phyloP scores from a whole-genome alignment of 2,888 invertebrate species.

The Pyrrhia umbra region DNA sequence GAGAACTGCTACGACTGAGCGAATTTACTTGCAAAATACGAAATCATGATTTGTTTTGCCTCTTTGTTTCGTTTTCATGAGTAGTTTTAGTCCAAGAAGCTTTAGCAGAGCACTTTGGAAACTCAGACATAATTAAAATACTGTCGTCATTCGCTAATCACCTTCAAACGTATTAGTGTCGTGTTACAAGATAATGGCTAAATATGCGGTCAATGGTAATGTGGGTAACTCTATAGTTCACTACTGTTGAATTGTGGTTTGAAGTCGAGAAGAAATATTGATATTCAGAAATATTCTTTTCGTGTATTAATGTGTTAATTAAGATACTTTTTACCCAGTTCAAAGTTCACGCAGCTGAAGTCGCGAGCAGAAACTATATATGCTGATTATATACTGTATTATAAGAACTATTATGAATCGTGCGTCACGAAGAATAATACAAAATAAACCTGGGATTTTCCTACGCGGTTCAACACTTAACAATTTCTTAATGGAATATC shows the following conservation, averaged over 20 bases:
- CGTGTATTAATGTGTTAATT: too few species aligned
- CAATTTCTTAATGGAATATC: background rate
- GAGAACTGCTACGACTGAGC: background rate
- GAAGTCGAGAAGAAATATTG: background rate
- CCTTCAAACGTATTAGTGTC: constrained; percentile 16
- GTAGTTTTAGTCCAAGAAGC: background rate
- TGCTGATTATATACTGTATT: too few species aligned
- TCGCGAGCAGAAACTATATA: too few species aligned
- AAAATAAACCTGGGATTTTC: background rate
- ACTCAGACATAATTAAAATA: constrained; percentile 26
- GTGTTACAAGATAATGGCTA: constrained; percentile 1
- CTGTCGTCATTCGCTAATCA: constrained; percentile 16
- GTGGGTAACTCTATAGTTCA: background rate
- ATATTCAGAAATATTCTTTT: background rate
- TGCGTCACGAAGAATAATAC: constrained; percentile 6
- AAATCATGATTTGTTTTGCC: background rate
- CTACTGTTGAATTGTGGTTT: background rate
- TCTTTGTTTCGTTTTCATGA: background rate
- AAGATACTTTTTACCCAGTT: too few species aligned
- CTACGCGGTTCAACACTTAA: constrained; percentile 3
- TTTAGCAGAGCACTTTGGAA: too few species aligned
- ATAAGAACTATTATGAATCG: too few species aligned
- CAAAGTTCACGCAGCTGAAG: too few species aligned
- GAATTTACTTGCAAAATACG: background rate
- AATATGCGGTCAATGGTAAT: constrained; percentile 15